phyloP scores from a whole-genome alignment of 1,140 invertebrate genomes.

The Bombus difficillimus region DNA sequence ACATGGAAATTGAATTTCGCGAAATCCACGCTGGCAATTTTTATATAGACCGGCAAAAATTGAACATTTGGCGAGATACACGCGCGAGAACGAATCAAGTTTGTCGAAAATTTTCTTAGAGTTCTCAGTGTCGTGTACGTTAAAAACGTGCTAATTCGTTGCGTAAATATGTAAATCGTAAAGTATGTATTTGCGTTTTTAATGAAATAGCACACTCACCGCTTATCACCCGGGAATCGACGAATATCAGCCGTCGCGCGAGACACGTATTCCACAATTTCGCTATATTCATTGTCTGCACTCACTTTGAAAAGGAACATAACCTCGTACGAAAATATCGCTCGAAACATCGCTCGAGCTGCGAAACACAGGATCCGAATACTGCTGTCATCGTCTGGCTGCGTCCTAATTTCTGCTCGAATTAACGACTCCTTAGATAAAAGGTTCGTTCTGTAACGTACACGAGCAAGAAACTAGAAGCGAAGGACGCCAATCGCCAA shows the following conservation, averaged over 20 bases:
- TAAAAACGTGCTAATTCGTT: too few relatives aligned
- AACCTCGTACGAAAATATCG: not conserved
- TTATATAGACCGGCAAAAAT: not conserved
- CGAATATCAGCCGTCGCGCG: not conserved
- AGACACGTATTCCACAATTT: not conserved
- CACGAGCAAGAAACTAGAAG: not conserved
- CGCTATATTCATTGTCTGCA: conserved; percentile 15
- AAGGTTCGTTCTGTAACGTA: not conserved
- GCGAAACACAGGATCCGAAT: not conserved
- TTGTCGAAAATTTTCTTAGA: accelerated
- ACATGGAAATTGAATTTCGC: conserved; percentile 12
- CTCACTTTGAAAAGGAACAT: not conserved
- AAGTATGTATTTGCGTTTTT: not conserved
- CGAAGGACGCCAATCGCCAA: not conserved
- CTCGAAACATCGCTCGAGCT: not conserved
- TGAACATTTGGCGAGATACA: not conserved
- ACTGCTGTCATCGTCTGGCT: not conserved
- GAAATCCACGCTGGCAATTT: not conserved
- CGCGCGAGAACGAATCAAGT: too few relatives aligned
- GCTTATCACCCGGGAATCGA: too few relatives aligned
- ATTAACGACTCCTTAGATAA: not conserved
- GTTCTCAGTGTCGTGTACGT: too few relatives aligned
- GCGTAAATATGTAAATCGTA: too few relatives aligned
- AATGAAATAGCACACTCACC: not conserved
- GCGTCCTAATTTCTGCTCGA: not conserved